These are phyloP conservation scores for Trimorus sp. DNA, from an alignment of 2,888 invertebrate species.

Conservation along the genomic window DNA sequence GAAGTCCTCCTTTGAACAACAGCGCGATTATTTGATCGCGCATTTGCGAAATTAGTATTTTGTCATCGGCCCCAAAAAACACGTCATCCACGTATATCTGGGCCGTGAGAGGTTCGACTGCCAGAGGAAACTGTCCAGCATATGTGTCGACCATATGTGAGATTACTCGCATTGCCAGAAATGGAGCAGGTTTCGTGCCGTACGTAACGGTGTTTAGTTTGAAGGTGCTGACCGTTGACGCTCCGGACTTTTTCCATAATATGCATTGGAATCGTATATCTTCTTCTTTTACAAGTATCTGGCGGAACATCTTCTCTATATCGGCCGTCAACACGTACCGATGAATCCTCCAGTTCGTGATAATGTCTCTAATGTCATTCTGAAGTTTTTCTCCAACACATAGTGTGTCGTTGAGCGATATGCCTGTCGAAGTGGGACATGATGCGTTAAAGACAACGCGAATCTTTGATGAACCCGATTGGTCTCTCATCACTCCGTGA, in stretches of 20 bases:
- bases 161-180: constrained; percentile 9
- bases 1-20: not conserved
- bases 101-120: not conserved
- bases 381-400: constrained; percentile 11
- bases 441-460: not conserved
- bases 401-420: not conserved
- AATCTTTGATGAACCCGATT: not conserved
- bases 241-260: not conserved
- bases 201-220: constrained; percentile 26
- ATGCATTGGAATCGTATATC: constrained; percentile 7
- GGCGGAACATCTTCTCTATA: constrained; percentile 27
- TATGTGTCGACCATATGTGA: not conserved
- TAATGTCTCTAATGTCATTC: not conserved
- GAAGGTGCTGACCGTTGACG: not conserved
- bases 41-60: not conserved
- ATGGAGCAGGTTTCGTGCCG: constrained; percentile 20
- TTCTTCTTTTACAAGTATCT: not conserved
- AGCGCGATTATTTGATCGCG: not conserved
- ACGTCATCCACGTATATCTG: constrained; percentile 20
- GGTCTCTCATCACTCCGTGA: not conserved
- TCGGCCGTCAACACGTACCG: constrained; percentile 1
- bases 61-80: constrained; percentile 16
- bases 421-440: not conserved
- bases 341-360: constrained; percentile 13
- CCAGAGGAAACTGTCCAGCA: constrained; percentile 3